Evolutionary conservation across 1,140 invertebrate species (phyloP).

Genomic region (Zaprionus africanus): DNA sequence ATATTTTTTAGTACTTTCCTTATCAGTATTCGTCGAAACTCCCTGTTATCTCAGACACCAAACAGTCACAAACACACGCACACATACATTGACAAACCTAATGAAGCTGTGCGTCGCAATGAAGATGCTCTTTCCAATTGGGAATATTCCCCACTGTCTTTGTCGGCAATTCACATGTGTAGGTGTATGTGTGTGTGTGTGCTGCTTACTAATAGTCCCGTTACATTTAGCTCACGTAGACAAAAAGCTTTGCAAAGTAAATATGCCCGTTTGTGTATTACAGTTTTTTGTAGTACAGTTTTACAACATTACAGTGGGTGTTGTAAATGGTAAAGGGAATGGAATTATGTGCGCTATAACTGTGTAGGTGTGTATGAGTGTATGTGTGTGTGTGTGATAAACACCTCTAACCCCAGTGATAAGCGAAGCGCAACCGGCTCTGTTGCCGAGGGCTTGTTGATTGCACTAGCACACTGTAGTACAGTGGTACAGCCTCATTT

Average conservation of each 20-base stretch:
- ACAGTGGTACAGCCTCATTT: background rate
- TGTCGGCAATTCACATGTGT: background rate
- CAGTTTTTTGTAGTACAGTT: conserved; percentile 2
- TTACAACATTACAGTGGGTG: background rate
- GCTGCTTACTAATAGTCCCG: background rate
- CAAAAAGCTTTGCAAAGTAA: conserved; percentile 1
- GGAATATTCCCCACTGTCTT: background rate
- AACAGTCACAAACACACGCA: conserved; percentile 7
- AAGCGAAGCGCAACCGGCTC: conserved; percentile 8
- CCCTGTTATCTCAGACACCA: conserved; percentile 18
- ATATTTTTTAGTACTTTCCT: conserved; percentile 20
- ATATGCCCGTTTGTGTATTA: background rate
- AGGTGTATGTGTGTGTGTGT: background rate
- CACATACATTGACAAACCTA: background rate
- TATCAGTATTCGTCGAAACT: conserved; percentile 23
- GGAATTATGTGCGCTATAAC: background rate
- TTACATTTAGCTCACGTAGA: background rate
- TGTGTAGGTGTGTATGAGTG: background rate
- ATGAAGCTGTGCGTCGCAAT: background rate
- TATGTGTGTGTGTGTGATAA: conserved; percentile 12
- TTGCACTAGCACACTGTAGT: background rate
- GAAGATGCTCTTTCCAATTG: background rate
- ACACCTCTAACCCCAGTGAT: conserved; percentile 28
- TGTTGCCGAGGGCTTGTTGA: background rate
- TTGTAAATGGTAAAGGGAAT: background rate